Conservation (phyloP, 2,888 invertebrate species). For the Polydrusus tereticollis region DNA sequence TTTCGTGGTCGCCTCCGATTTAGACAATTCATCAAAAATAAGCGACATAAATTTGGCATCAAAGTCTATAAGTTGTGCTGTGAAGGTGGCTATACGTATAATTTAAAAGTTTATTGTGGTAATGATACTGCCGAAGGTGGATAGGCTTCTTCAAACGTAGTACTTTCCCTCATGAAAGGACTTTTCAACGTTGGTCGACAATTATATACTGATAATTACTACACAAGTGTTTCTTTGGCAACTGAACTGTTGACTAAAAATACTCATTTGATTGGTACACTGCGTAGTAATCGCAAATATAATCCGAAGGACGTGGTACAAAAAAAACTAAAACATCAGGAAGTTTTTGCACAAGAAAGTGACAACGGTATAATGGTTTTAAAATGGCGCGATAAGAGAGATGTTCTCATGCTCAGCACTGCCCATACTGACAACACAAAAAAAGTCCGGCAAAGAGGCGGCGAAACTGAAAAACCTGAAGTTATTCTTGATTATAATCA, state of each 20-base stretch:
- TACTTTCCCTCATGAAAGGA: constrained; percentile 43
- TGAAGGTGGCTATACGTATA: constrained; percentile 46
- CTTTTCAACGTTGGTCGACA: constrained; percentile 44
- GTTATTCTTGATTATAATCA: constrained; percentile 26
- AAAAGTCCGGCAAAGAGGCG: neutral
- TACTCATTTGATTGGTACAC: constrained; percentile 57
- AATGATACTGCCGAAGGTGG: constrained; percentile 33
- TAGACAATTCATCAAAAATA: constrained; percentile 50
- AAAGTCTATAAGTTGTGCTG: constrained; percentile 49
- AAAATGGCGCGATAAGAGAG: constrained; percentile 36
- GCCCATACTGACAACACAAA: neutral
- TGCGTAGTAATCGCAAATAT: constrained; percentile 55
- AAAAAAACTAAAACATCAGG: constrained; percentile 52
- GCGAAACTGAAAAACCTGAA: neutral
- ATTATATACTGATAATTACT: constrained; percentile 27
- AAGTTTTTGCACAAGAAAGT: constrained; percentile 25
- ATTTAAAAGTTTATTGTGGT: constrained; percentile 49
- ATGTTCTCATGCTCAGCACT: constrained; percentile 18
- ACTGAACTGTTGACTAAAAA: constrained; percentile 51
- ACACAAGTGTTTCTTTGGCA: constrained; percentile 47
- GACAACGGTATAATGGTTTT: constrained; percentile 24
- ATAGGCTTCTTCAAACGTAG: constrained; percentile 48
- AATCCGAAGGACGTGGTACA: constrained; percentile 53
- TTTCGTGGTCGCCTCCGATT: constrained; percentile 46
- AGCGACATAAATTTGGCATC: constrained; percentile 52